Percentiles rank a stretch among this genome's conserved stretches.
phyloP scores from a whole-genome alignment of 2,797 vertebrate genomes.

The Phaenicophaeus curvirostris region DNA sequence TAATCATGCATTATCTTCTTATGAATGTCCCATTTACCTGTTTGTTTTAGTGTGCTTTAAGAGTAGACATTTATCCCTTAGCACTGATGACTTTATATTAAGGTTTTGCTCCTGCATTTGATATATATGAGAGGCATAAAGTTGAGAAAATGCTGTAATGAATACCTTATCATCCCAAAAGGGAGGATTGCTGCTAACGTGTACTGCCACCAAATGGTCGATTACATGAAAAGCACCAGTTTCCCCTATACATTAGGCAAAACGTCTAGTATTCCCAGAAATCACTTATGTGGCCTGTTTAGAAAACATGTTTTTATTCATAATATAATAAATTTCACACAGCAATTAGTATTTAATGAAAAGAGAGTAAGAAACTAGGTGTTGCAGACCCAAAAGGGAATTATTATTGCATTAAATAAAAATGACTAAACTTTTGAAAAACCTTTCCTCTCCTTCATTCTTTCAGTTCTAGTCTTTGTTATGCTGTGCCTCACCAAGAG shows the following conservation, averaged over 20 bases:
- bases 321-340: background rate
- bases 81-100: background rate
- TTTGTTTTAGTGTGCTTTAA: background rate
- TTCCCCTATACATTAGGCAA: background rate
- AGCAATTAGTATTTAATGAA: background rate
- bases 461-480: background rate
- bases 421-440: background rate
- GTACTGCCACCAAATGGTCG: constrained; percentile 76
- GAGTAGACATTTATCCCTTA: background rate
- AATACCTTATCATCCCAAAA: background rate
- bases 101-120: background rate
- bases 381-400: background rate
- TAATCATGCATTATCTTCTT: background rate
- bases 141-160: background rate
- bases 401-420: background rate
- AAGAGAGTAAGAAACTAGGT: background rate
- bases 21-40: background rate
- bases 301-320: background rate
- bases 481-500: background rate
- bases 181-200: constrained; percentile 42
- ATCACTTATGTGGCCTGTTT: background rate
- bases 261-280: background rate
- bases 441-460: background rate
- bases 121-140: background rate
- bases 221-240: constrained; percentile 40